phyloP scores from a whole-genome alignment of 2,888 invertebrate species.

The Cheilosia soror region DNA sequence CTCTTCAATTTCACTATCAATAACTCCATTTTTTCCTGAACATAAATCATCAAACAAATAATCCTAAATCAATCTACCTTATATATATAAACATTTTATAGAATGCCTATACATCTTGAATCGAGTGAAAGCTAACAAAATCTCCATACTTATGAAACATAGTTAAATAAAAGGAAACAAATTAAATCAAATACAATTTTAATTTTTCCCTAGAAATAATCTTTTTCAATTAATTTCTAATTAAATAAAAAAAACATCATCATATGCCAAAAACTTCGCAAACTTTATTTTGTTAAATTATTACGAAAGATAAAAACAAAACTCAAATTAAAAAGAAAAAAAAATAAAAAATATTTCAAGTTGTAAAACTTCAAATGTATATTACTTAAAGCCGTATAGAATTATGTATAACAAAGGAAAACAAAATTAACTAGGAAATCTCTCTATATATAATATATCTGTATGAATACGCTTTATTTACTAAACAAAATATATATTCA shows the following conservation, averaged over 20 bases:
- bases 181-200: background rate
- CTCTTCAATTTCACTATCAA: background rate
- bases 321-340: constrained; percentile 13
- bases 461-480: constrained; percentile 76
- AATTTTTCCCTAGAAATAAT: constrained; percentile 58
- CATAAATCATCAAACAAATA: constrained; percentile 33
- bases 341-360: constrained; percentile 35
- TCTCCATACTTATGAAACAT: constrained; percentile 49
- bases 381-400: constrained; percentile 53
- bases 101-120: constrained; percentile 36
- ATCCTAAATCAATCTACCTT: constrained; percentile 58
- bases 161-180: constrained; percentile 27
- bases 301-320: constrained; percentile 22
- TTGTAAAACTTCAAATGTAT: constrained; percentile 54
- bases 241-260: constrained; percentile 46
- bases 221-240: constrained; percentile 37
- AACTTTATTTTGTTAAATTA: constrained; percentile 55
- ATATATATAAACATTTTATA: constrained; percentile 36
- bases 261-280: constrained; percentile 65
- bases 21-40: constrained; percentile 7
- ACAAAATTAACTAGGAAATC: constrained; percentile 58
- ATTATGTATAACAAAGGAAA: constrained; percentile 53
- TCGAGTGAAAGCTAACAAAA: constrained; percentile 23
- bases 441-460: constrained; percentile 67
- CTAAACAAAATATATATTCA: constrained; percentile 69